Evolutionary conservation across 2,888 invertebrate genomes (phyloP).

Genomic region (Drosophila histrio): DNA sequence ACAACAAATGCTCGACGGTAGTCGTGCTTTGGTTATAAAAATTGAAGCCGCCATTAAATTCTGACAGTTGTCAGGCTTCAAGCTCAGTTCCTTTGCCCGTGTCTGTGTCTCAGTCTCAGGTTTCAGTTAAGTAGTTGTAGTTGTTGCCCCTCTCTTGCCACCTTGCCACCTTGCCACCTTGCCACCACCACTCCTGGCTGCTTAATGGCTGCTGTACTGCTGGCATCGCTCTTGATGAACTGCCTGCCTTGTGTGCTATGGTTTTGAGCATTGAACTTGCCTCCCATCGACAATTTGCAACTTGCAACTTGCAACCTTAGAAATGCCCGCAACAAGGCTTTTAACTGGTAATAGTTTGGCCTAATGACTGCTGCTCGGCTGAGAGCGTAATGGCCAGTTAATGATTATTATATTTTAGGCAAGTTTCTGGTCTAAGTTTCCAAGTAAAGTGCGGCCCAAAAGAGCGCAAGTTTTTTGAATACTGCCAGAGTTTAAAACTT

Average conservation of each 20-base stretch:
- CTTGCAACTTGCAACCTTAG: slow-evolving; percentile 19
- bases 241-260: slow-evolving; percentile 33
- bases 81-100: slow-evolving; percentile 13
- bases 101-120: neutral
- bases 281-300: slow-evolving; percentile 44
- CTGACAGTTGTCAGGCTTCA: slow-evolving; percentile 76
- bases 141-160: neutral
- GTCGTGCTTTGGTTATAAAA: slow-evolving; percentile 80
- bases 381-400: slow-evolving; percentile 10
- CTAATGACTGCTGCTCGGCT: slow-evolving; percentile 39
- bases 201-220: slow-evolving; percentile 60
- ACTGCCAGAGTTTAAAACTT: no score
- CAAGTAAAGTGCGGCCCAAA: no score
- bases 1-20: slow-evolving; percentile 59
- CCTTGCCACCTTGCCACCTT: neutral
- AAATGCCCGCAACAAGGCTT: slow-evolving; percentile 22
- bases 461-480: no score
- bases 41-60: slow-evolving; percentile 80
- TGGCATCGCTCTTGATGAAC: slow-evolving; percentile 49
- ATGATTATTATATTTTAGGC: slow-evolving; percentile 8
- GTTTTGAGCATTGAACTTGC: slow-evolving; percentile 40
- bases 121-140: slow-evolving; percentile 49
- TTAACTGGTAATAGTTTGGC: slow-evolving; percentile 45
- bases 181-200: neutral
- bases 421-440: neutral